phyloP scores from a whole-genome alignment of 2,797 vertebrate genomes.

The Myiotriccus ornatus region DNA sequence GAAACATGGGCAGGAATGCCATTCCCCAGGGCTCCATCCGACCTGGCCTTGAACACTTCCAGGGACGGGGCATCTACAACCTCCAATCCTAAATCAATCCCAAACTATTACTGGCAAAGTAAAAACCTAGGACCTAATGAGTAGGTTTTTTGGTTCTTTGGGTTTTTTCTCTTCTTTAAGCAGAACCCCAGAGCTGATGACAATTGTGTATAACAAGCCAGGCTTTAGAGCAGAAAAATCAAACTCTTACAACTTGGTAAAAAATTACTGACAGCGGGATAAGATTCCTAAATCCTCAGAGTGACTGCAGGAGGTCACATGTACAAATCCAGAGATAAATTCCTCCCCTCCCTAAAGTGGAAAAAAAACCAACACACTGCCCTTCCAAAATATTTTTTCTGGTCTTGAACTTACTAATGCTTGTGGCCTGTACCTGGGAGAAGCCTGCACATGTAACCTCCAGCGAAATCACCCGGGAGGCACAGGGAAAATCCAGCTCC shows the following conservation, averaged over 20 bases:
- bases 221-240: neutral
- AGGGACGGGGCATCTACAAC: neutral
- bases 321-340: conserved; percentile 1
- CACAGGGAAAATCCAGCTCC: neutral
- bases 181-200: neutral
- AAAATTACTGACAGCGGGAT: neutral
- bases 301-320: neutral
- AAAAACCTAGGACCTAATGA: neutral
- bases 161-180: neutral
- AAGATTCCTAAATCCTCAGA: neutral
- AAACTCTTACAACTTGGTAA: neutral
- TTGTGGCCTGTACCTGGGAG: neutral
- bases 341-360: neutral
- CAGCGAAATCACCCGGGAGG: neutral
- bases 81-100: neutral
- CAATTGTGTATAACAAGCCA: neutral
- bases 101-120: neutral
- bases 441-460: neutral
- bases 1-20: neutral
- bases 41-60: neutral
- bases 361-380: neutral
- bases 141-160: no score
- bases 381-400: neutral
- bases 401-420: neutral
- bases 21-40: neutral